Percentiles rank a stretch among this genome's conserved stretches.
Conservation (phyloP, 2,888 invertebrate genomes). For the Hirtodrosophila cameraria region DNA sequence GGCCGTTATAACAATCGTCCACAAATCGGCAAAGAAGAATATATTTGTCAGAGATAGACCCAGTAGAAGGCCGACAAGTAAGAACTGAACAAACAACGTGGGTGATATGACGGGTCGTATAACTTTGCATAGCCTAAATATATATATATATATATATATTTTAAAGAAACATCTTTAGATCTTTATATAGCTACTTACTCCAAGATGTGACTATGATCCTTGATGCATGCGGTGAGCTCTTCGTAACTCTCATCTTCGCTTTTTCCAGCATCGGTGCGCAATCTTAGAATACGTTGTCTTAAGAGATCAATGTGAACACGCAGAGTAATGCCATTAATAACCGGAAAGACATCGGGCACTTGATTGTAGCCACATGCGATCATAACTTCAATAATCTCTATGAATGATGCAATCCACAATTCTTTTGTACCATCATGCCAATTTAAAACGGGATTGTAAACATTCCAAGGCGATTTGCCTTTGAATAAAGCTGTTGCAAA, state of each 20-base stretch:
- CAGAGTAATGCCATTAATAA: not conserved
- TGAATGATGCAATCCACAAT: not conserved
- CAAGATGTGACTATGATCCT: not conserved
- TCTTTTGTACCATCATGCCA: not conserved
- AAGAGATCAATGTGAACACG: not conserved
- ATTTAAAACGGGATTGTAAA: not conserved
- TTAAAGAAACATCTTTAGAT: too few species aligned
- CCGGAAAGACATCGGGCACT: not conserved
- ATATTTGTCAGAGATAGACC: constrained; percentile 4
- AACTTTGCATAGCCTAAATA: not conserved
- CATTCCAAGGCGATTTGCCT: not conserved
- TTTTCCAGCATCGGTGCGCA: not conserved
- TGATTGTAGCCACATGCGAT: not conserved
- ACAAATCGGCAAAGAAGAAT: constrained; percentile 1
- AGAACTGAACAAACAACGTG: not conserved
- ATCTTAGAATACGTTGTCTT: not conserved
- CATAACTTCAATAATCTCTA: not conserved
- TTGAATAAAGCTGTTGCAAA: not conserved
- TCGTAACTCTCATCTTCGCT: not conserved
- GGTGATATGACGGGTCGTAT: constrained; percentile 1
- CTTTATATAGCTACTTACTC: too few species aligned
- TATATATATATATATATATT: not conserved
- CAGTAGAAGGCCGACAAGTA: constrained; percentile 1
- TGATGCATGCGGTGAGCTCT: constrained; percentile 3
- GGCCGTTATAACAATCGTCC: not conserved